Conservation (phyloP, 2,888 invertebrate genomes). For the Lithophane ornitopus region DNA sequence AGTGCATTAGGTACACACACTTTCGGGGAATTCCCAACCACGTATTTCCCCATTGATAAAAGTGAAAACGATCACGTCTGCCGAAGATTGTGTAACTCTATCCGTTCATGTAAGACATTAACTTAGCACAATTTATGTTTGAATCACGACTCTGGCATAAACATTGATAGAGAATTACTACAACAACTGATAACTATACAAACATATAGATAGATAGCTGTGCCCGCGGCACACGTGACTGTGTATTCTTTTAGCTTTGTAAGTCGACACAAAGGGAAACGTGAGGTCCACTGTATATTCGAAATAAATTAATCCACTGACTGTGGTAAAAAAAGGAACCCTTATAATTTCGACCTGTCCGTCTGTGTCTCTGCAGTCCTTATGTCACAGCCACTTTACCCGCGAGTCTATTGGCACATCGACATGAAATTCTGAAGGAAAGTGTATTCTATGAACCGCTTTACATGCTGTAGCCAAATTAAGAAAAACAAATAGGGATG, state of each 20-base stretch:
- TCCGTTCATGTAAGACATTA: background rate
- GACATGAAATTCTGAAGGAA: background rate
- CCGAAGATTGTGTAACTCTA: slow-evolving; percentile 4
- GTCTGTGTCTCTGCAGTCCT: background rate
- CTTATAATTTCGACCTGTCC: background rate
- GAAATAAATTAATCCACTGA: background rate
- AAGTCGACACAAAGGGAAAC: too few species aligned
- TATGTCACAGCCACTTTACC: background rate
- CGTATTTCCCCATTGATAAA: background rate
- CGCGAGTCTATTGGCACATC: background rate
- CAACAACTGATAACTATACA: background rate
- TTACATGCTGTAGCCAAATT: background rate
- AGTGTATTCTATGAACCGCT: background rate
- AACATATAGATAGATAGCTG: background rate
- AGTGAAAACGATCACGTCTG: slow-evolving; percentile 8
- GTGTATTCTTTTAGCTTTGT: background rate
- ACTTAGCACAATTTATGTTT: slow-evolving; percentile 26
- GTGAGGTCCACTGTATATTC: background rate
- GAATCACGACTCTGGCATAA: slow-evolving; percentile 47
- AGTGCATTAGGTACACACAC: background rate
- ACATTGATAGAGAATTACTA: slow-evolving; percentile 33
- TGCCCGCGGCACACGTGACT: background rate
- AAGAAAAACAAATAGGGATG: background rate
- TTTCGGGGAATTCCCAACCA: background rate
- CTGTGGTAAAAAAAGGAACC: background rate